Base-by-base conservation (phyloP, 2,797 vertebrate genomes). In the Melanotaenia pygmaea region DNA sequence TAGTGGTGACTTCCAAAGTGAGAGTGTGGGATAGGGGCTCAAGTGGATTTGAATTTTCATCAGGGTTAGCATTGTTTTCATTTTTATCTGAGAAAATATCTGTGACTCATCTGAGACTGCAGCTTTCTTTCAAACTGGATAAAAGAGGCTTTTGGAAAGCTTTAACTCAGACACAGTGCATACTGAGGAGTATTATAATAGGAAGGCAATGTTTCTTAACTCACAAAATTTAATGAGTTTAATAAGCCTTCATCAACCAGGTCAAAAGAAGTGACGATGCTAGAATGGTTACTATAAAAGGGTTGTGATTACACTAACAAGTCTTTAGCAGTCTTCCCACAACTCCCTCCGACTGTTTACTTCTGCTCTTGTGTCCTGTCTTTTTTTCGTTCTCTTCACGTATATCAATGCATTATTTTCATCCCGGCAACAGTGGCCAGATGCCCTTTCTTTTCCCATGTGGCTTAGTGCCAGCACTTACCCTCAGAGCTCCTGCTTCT, bases 101-200 rank as follows among this genome's bases (percentile, higher is more conserved):
- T 59, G 75, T 88, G 87, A 90, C 64, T 87, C 86, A 90, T 76
- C 64, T 30, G 59, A 62, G 59, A 64, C 66, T 72, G 59, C 51
- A 26, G 30, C 45, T 57, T 57, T 20, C 18, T 3, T 35, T 37
- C 16, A 16, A 53, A 47, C 38, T 18, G 63, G 64, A 34, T 69
- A 54, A 74, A 65, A n/a, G 47, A 47, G 34, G 13, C 43, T 38
- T 76, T 68, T 51, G 61, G 20, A 47, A 43, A 58, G 59, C 38
- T 67, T 57, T 37, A 22, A 65, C 61, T 59, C 18, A 18, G 37
- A 75, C 16, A 26, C 51, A 72, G 43, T 24, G 14, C 45, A 67
- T 51, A n/a, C 73, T 69, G 61, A 67, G 51, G 59, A 73, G 35
- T 72, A 76, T 81, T 72, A 53, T 72, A 60, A 76, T 66, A 38